These are phyloP conservation scores for Allacma fusca DNA, from an alignment of 2,888 invertebrate species.

Conservation along the genomic window DNA sequence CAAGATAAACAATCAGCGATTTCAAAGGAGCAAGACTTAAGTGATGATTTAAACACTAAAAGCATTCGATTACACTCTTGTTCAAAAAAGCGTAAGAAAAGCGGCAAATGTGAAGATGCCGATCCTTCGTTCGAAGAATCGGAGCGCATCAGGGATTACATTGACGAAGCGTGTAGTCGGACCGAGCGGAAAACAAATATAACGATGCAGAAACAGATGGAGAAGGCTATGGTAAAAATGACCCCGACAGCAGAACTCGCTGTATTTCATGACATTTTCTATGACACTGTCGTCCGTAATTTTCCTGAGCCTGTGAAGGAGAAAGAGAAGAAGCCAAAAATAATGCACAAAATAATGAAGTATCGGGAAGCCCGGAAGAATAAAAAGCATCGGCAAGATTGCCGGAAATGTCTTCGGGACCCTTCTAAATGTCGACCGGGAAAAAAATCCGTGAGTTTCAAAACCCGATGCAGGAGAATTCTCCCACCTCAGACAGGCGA, in stretches of 20 bases:
- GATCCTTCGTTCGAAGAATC: background rate
- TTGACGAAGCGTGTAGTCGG: background rate
- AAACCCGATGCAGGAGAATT: background rate
- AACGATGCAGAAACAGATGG: constrained; percentile 21
- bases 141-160: background rate
- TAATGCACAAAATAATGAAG: background rate
- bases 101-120: constrained; percentile 14
- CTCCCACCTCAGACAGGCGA: background rate
- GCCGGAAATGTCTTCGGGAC: constrained; percentile 16
- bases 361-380: background rate
- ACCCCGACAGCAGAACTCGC: background rate
- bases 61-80: too few species aligned
- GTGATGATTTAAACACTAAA: too few species aligned
- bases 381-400: constrained; percentile 26
- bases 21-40: too few species aligned
- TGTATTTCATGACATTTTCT: constrained; percentile 40
- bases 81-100: background rate
- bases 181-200: constrained; percentile 11
- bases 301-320: background rate
- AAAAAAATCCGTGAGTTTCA: background rate
- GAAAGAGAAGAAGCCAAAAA: background rate
- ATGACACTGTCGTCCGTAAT: constrained; percentile 22
- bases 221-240: constrained; percentile 18
- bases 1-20: too few species aligned
- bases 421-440: background rate